These are phyloP conservation scores for Euclidia mi DNA, from an alignment of 2,888 invertebrate species.

Conservation along the genomic window DNA sequence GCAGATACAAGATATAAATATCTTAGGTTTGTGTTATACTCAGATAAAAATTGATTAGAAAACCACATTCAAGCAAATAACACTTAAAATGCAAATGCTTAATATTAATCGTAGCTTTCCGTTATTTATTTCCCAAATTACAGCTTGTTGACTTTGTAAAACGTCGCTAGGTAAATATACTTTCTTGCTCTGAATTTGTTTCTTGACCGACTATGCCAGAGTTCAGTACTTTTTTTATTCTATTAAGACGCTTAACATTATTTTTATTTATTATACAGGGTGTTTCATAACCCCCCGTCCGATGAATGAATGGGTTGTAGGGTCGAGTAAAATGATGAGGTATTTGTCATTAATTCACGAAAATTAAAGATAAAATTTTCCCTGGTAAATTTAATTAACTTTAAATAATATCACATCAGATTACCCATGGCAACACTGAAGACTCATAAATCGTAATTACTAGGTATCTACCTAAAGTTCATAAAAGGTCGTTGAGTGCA, in stretches of 20 bases:
- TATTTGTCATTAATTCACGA: no score
- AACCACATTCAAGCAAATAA: constrained; percentile 28
- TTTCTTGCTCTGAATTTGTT: constrained; percentile 80
- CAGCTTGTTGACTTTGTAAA: constrained; percentile 87
- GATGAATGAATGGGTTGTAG: no score
- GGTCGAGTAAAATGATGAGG: no score
- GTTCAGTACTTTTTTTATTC: constrained; percentile 49
- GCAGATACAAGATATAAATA: constrained; percentile 9
- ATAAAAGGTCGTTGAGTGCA: no score
- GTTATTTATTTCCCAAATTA: constrained; percentile 86
- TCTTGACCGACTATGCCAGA: constrained; percentile 73
- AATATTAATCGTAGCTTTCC: constrained; percentile 81
- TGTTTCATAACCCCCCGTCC: no score
- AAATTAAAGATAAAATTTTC: no score
- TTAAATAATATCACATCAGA: no score
- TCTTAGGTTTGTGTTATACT: constrained; percentile 6
- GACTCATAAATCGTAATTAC: no score
- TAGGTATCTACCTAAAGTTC: no score
- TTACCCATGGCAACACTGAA: no score
- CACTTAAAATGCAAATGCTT: constrained; percentile 66
- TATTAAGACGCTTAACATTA: constrained; percentile 21
- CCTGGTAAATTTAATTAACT: no score
- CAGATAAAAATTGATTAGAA: constrained; percentile 47
- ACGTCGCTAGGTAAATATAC: constrained; percentile 85
- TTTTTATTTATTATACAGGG: no score